Percentiles rank a stretch among this genome's conserved stretches.
These are phyloP conservation scores for Xestobium rufovillosum DNA, from an alignment of 2,888 invertebrate species.

Conservation along the genomic window DNA sequence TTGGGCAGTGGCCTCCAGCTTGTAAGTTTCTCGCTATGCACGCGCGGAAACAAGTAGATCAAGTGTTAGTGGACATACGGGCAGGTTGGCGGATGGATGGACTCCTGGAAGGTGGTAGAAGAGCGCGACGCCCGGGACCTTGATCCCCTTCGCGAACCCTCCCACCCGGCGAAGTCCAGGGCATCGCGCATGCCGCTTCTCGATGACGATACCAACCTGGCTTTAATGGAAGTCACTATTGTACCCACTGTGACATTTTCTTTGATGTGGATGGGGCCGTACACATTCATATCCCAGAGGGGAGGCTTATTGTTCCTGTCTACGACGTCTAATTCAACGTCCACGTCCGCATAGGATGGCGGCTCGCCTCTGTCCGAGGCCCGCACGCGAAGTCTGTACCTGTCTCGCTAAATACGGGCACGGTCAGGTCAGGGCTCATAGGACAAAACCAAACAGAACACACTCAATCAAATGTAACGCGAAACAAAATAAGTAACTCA, in stretches of 20 bases:
- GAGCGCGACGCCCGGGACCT: slow-evolving; percentile 16
- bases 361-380: slow-evolving; percentile 93
- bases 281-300: slow-evolving; percentile 90
- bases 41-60: slow-evolving; percentile 46
- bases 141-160: slow-evolving; percentile 23
- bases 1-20: slow-evolving; percentile 96
- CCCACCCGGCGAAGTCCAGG: slow-evolving; percentile 32
- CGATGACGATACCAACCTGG: slow-evolving; percentile 79
- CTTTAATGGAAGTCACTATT: slow-evolving; percentile 96
- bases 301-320: slow-evolving; percentile 98
- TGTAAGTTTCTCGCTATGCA: slow-evolving; percentile 91
- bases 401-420: slow-evolving; percentile 85
- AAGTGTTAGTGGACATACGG: slow-evolving; percentile 27
- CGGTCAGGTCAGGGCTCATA: slow-evolving; percentile 58
- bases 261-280: slow-evolving; percentile 96
- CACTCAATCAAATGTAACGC: slow-evolving; percentile 39
- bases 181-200: slow-evolving; percentile 29
- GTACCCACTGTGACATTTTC: slow-evolving; percentile 99
- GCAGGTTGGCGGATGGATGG: slow-evolving; percentile 25
- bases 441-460: slow-evolving; percentile 45
- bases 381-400: slow-evolving; percentile 92
- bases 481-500: slow-evolving; percentile 34
- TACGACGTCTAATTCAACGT: slow-evolving; percentile 97
- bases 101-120: slow-evolving; percentile 14
- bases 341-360: slow-evolving; percentile 90